Evolutionary conservation across 64 coral and sea anemone genomes (phyloP).

Genomic region (Hydrozoanthus tunicans): DNA sequence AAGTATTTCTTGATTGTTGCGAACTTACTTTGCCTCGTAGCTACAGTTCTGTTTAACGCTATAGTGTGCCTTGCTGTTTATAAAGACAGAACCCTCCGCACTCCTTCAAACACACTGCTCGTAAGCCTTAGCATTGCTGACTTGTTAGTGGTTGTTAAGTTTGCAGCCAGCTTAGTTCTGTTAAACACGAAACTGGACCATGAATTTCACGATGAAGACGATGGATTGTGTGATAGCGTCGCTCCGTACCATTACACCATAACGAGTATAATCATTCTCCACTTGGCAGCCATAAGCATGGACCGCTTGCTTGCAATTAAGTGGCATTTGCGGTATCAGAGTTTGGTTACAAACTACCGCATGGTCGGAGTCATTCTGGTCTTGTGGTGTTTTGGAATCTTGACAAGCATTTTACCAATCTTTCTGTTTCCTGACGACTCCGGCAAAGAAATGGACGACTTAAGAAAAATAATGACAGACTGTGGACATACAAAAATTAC

Average conservation of each 20-base stretch:
- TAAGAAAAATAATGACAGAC: conserved; percentile 4
- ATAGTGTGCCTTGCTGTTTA: conserved; percentile 47
- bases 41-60: conserved; percentile 13
- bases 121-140: conserved; percentile 44
- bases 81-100: conserved; percentile 25
- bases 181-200: neutral
- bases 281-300: conserved; percentile 39
- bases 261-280: conserved; percentile 6
- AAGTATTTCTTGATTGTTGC: neutral
- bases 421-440: neutral
- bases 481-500: conserved; percentile 4
- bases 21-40: neutral
- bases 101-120: conserved; percentile 30
- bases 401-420: neutral
- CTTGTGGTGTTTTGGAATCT: conserved; percentile 11
- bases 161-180: neutral
- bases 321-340: conserved; percentile 35
- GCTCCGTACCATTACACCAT: conserved; percentile 14
- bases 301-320: conserved; percentile 41
- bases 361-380: conserved; percentile 25
- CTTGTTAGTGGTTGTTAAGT: neutral
- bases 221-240: neutral
- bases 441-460: conserved; percentile 38
- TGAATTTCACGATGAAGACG: neutral
- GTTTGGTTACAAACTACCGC: conserved; percentile 20